These are phyloP conservation scores for Periphyllus acericola DNA, from an alignment of 2,888 invertebrate species.

Conservation along the genomic window DNA sequence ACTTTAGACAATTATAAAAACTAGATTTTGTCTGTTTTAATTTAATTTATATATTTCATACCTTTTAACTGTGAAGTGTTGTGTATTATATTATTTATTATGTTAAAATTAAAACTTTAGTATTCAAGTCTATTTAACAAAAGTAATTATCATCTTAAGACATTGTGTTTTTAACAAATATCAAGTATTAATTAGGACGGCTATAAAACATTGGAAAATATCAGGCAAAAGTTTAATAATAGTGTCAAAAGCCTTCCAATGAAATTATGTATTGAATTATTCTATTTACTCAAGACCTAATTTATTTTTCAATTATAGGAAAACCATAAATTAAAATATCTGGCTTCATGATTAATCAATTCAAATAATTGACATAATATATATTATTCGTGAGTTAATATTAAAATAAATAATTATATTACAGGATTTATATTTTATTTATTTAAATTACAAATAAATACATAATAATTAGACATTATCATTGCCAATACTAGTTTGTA, in stretches of 20 bases:
- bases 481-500: constrained; percentile 69
- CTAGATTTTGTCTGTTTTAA: neutral
- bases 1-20: neutral
- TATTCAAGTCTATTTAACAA: too few relatives aligned
- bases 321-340: neutral
- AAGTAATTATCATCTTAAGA: too few relatives aligned
- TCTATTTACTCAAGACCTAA: neutral
- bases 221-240: neutral
- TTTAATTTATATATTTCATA: neutral
- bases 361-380: too few relatives aligned
- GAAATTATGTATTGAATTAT: neutral
- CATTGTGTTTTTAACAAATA: neutral
- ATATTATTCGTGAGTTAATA: neutral
- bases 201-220: neutral
- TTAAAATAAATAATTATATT: neutral
- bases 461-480: constrained; percentile 37
- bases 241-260: neutral
- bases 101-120: too few relatives aligned
- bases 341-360: neutral
- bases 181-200: neutral
- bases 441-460: neutral
- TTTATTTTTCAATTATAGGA: neutral
- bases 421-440: neutral
- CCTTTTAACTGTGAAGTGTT: too few relatives aligned
- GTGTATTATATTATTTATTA: too few relatives aligned